Evolutionary conservation across 2,888 invertebrate species (phyloP).

Genomic region (Agrochola circellaris): DNA sequence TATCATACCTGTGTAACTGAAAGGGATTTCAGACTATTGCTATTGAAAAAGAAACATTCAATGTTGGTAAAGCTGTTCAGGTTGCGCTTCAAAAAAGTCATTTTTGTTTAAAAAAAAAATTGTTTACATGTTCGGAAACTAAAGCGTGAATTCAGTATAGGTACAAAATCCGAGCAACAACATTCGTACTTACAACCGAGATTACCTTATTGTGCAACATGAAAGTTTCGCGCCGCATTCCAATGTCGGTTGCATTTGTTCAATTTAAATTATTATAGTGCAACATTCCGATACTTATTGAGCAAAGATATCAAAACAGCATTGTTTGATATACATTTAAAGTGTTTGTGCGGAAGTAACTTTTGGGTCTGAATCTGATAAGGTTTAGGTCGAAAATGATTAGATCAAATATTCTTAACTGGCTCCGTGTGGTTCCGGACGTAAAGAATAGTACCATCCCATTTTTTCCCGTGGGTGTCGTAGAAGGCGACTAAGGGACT

Average conservation of each 20-base stretch:
- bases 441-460: too few species aligned
- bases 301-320: constrained; percentile 57
- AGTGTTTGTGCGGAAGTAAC: constrained; percentile 5
- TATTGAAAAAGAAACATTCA: background rate
- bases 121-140: background rate
- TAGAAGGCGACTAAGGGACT: too few species aligned
- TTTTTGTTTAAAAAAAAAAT: background rate
- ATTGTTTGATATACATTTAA: constrained; percentile 52
- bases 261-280: constrained; percentile 60
- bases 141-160: background rate
- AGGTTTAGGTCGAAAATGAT: background rate
- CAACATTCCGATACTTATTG: constrained; percentile 61
- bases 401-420: background rate
- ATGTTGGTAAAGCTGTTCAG: background rate
- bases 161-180: background rate
- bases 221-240: constrained; percentile 55
- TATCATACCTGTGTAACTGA: too few species aligned
- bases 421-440: too few species aligned
- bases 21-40: background rate
- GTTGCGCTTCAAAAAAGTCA: background rate
- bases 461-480: too few species aligned
- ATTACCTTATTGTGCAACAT: constrained; percentile 42
- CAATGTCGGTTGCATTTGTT: constrained; percentile 44
- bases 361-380: constrained; percentile 17
- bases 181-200: constrained; percentile 8